Conservation (phyloP, 2,888 invertebrate species). For the Rhagonycha lutea region DNA sequence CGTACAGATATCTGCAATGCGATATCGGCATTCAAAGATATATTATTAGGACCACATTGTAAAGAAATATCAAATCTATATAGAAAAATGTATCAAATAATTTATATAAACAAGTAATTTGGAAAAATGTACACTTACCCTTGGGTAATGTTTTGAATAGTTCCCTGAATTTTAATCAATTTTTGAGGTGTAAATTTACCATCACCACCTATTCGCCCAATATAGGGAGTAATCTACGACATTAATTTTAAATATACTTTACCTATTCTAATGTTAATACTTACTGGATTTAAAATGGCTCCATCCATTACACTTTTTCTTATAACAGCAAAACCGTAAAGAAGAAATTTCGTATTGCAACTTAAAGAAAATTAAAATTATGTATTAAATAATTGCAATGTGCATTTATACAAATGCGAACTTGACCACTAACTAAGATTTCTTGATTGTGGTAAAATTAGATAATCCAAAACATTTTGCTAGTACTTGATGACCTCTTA, state of each 20-base stretch:
- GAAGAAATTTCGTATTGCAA: too few relatives aligned
- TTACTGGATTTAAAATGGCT: conserved; percentile 14
- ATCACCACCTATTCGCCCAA: conserved; percentile 68
- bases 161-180: conserved; percentile 73
- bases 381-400: too few relatives aligned
- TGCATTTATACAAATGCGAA: too few relatives aligned
- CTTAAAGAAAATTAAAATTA: too few relatives aligned
- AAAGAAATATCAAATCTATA: conserved; percentile 75
- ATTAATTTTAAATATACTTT: too few relatives aligned
- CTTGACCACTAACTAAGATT: too few relatives aligned
- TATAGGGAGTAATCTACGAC: conserved; percentile 70
- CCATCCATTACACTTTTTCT: background rate
- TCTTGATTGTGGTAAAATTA: too few relatives aligned
- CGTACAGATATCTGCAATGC: conserved; percentile 73
- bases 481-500: too few relatives aligned
- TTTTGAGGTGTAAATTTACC: conserved; percentile 69
- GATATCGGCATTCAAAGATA: conserved; percentile 76
- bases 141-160: conserved; percentile 61
- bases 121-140: conserved; percentile 54
- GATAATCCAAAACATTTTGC: too few relatives aligned
- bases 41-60: conserved; percentile 74
- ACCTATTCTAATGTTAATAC: conserved; percentile 7
- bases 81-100: background rate
- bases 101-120: background rate
- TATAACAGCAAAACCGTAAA: too few relatives aligned